Evolutionary conservation across 2,113 vertebrate species (phyloP), one percentile per base, ranked within the genome.

Genomic region (Glareola pratincola): DNA sequence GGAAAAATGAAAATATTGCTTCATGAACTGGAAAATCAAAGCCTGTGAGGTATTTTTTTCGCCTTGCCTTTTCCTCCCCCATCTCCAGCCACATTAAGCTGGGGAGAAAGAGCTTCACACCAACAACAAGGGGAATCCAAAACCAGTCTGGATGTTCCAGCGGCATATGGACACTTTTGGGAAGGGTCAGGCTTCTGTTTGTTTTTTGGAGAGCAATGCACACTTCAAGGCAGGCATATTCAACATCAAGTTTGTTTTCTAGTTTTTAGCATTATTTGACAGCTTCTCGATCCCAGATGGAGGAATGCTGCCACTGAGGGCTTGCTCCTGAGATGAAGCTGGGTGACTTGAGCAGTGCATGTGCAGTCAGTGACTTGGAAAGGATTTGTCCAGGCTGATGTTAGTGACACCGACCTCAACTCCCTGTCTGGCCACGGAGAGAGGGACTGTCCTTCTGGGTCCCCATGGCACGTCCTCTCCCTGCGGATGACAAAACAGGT

Each of bases 1-100:
- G 56, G 60, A 54, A 77, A 96, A 90, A 64, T 32, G n/a, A 92
- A 95, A 96, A 88, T 92, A 57, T 7, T 88, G 19, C 85, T 93
- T 85, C 41, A 36, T 34, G n/a, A 67, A 13, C 41, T 82, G 69
- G 82, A 89, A 91, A 92, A 90, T 92, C 80, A 91, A 90, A 92
- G 22, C 67, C 74, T 2, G 8, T 64, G 45, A 88, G 92, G 36
- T 73, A 84, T 43, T 74, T 92, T 47, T 15, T 88, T 91, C 45
- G 78, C 39, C 32, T 85, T 74, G 48, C 50, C 36, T 88, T 76
- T 93, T 85, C 36, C 69, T 87, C 12, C 41, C 30, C 26, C 8
- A 5, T 66, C 67, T 93, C 50, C 1, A 13, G 39, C 18, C 21
- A 36, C 17, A 12, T 63, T 66, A 54, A 80, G 48, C 14, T 9